Evolutionary conservation across 2,113 vertebrate genomes (phyloP).

Genomic region (Hipposideros armiger): DNA sequence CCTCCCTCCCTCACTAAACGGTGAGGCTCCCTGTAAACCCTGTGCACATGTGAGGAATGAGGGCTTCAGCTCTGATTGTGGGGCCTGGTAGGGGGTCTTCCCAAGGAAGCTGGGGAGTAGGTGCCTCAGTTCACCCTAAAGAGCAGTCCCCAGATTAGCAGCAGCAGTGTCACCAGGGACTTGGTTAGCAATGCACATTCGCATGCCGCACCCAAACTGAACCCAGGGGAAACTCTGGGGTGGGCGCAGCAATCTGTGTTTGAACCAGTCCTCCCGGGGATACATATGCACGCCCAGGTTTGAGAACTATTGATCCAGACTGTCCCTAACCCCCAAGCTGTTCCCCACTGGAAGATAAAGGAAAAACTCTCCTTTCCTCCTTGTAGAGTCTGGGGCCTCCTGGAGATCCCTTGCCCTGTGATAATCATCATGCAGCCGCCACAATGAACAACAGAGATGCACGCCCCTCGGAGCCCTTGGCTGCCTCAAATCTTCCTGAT

Average conservation of each 20-base stretch:
- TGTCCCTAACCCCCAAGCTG: not conserved
- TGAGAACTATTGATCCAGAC: not conserved
- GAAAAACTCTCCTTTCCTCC: not conserved
- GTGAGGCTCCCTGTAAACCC: not conserved
- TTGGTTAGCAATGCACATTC: not conserved
- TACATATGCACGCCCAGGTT: no score
- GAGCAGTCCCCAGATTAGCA: not conserved
- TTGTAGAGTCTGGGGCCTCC: not conserved
- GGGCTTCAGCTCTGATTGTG: not conserved
- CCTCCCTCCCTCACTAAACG: not conserved
- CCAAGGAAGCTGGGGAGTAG: not conserved
- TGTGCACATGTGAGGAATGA: not conserved
- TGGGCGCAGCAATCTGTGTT: not conserved
- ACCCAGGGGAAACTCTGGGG: not conserved
- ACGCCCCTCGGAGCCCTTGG: no score
- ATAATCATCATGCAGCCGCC: not conserved
- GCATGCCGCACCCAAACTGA: not conserved
- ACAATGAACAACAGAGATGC: not conserved
- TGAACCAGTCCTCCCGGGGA: not conserved
- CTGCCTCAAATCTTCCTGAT: slow-evolving; percentile 54
- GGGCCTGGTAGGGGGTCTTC: not conserved
- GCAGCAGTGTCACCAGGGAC: not conserved
- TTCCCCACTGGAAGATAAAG: not conserved
- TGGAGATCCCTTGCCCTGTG: not conserved
- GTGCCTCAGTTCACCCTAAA: not conserved